A percentile compares a stretch with the other conserved stretches of the same genome.
phyloP scores from a whole-genome alignment of 1,140 invertebrate genomes.

The Drosophila baimaii region DNA sequence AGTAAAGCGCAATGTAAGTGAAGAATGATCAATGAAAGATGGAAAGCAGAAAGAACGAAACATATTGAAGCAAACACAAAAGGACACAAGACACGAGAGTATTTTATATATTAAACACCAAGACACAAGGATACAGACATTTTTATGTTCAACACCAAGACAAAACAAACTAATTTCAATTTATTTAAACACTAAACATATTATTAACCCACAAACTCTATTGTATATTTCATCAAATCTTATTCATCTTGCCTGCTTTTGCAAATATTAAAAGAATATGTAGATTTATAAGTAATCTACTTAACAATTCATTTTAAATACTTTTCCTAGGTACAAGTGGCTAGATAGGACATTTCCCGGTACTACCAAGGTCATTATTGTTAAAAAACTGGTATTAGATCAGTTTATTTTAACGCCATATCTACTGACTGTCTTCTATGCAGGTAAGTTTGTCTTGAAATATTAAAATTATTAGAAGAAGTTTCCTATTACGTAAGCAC shows the following conservation, averaged over 20 bases:
- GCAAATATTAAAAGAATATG: not conserved
- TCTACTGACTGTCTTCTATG: conserved; percentile 89
- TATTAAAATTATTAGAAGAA: too few relatives aligned
- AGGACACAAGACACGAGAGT: conserved; percentile 23
- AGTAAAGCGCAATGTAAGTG: conserved; percentile 55
- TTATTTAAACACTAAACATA: not conserved
- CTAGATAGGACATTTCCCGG: conserved; percentile 89
- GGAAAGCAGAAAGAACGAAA: conserved; percentile 10
- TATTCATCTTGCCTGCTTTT: conserved; percentile 21
- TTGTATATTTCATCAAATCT: not conserved
- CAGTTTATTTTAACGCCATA: conserved; percentile 91
- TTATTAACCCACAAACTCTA: not conserved
- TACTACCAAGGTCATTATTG: conserved; percentile 86
- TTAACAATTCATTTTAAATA: not conserved
- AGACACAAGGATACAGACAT: not conserved
- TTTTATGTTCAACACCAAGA: not conserved
- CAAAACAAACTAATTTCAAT: not conserved
- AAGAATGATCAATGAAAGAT: conserved; percentile 8
- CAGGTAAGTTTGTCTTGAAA: conserved; percentile 85
- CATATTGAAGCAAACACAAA: conserved; percentile 4
- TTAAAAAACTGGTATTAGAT: conserved; percentile 90
- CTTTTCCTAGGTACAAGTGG: conserved; percentile 89
- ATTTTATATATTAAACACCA: conserved; percentile 2
- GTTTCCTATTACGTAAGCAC: too few relatives aligned
- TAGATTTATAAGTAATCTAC: not conserved